Percentiles rank a stretch among this genome's conserved stretches.
These are phyloP conservation scores for Bos javanicus DNA, from an alignment of 2,113 vertebrate species.

Conservation along the genomic window DNA sequence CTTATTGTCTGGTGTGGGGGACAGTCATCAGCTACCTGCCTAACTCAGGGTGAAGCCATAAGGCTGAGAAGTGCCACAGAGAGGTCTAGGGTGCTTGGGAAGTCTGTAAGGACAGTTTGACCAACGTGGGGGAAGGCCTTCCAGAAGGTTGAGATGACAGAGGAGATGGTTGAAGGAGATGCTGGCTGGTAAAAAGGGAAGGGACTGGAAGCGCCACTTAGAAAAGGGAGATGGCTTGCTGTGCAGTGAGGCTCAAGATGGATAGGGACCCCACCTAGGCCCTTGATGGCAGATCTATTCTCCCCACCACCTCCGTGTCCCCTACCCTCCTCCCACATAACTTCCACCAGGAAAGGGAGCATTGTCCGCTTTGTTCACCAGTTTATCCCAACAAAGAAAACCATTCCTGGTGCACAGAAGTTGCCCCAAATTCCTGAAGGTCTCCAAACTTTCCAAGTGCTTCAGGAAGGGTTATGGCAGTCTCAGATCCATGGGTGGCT, in stretches of 20 bases:
- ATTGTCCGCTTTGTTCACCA: not conserved
- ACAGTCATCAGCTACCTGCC: not conserved
- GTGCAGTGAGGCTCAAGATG: not conserved
- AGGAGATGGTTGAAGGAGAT: not conserved
- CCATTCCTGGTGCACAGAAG: not conserved
- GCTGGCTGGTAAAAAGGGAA: no score
- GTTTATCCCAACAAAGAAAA: not conserved
- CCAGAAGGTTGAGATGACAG: not conserved
- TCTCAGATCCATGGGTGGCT: not conserved
- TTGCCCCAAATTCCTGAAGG: not conserved
- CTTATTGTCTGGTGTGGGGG: not conserved
- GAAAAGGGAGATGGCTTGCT: accelerated
- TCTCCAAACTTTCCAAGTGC: not conserved
- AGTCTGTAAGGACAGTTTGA: not conserved
- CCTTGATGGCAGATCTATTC: not conserved
- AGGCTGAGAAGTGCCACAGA: not conserved
- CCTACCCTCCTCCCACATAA: not conserved
- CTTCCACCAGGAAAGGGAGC: not conserved
- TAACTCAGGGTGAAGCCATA: not conserved
- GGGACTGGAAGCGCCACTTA: not conserved
- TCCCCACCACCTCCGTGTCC: not conserved
- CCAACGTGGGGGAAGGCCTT: not conserved
- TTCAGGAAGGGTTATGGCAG: not conserved
- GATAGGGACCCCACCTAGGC: not conserved
- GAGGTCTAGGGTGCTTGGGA: not conserved